phyloP scores from a whole-genome alignment of 2,888 invertebrate species.

The Meganola albula region DNA sequence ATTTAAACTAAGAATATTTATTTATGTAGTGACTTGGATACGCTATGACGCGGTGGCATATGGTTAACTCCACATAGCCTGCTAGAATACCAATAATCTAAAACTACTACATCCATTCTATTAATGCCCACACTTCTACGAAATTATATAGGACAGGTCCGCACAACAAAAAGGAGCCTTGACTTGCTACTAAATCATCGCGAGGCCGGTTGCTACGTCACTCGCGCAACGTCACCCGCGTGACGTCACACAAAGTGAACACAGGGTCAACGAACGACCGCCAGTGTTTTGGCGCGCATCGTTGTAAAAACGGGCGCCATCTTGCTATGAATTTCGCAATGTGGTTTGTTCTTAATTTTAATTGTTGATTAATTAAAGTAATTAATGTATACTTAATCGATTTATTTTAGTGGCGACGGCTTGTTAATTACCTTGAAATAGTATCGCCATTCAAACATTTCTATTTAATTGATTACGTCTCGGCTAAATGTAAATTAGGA shows the following conservation, averaged over 20 bases:
- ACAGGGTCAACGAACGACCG: conserved; percentile 69
- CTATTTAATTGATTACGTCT: too few relatives aligned
- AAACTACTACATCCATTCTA: conserved; percentile 9
- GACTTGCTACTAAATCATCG: conserved; percentile 47
- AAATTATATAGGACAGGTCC: conserved; percentile 33
- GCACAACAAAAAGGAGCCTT: conserved; percentile 49
- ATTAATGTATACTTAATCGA: too few relatives aligned
- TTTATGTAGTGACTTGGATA: too few relatives aligned
- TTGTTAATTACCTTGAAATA: too few relatives aligned
- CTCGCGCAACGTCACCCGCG: conserved; percentile 49
- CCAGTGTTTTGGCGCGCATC: conserved; percentile 66
- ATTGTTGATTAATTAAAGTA: conserved; percentile 31
- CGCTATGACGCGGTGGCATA: too few relatives aligned
- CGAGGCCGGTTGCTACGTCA: conserved; percentile 48
- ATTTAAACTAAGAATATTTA: too few relatives aligned
- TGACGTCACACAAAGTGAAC: conserved; percentile 52
- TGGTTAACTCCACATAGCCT: not conserved
- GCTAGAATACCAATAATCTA: conserved; percentile 17
- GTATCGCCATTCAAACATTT: too few relatives aligned
- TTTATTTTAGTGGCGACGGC: too few relatives aligned
- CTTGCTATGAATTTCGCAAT: conserved; percentile 42
- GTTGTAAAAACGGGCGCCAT: conserved; percentile 50
- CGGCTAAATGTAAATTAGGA: too few relatives aligned
- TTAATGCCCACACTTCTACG: conserved; percentile 18
- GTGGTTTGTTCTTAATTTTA: conserved; percentile 23